Base-by-base conservation (phyloP, 2,888 invertebrate genomes). In the Thelaira solivaga region DNA sequence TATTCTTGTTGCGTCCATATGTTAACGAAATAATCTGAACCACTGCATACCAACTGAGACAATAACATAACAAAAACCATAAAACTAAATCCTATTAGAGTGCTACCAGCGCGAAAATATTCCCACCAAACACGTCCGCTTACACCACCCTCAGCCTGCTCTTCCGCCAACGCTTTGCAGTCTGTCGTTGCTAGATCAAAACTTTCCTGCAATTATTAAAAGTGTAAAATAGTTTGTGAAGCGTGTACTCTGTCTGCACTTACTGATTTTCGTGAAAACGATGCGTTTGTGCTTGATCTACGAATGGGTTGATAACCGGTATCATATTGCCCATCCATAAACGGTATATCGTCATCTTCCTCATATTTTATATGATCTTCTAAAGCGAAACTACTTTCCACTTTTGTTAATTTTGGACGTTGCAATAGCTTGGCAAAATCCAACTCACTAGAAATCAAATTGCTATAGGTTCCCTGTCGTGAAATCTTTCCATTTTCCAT, bases 11-110 rank as follows among this genome's bases (percentile, higher is more conserved):
- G 87, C 0, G 89, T 88, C 92, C 92, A 93, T 80, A 90, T 91
- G 72, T 91, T 91, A 0, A 93, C 90, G 88, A 92, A 93, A 80
- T 90, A 93, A 81, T 93, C 93, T 0, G 90, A 90, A 0, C 90
- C 91, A 81, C 92, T 92, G 34, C 91, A 91, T 0, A 90, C 85
- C 1, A 88, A 81, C 86, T 93, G 93, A 0, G 92, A 90, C n/a
- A 91, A 18, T 6, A 92, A 5, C 83, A 91, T 90, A 0, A 91
- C 85, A 0, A 90, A 29, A 0, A 90, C 81, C 64, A 93, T 88
- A 1, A 90, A 81, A 1, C 85, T 81, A 0, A 93, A 86, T 7
- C 90, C 85, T 45, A 87, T 86, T 1, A 87, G 84, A 57, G 90
- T 91, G 18, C 90, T 91, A 10, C 93, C 91, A 2, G 90, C 88